Evolutionary conservation across 2,797 vertebrate species (phyloP).

Genomic region (Typhlichthys subterraneus): DNA sequence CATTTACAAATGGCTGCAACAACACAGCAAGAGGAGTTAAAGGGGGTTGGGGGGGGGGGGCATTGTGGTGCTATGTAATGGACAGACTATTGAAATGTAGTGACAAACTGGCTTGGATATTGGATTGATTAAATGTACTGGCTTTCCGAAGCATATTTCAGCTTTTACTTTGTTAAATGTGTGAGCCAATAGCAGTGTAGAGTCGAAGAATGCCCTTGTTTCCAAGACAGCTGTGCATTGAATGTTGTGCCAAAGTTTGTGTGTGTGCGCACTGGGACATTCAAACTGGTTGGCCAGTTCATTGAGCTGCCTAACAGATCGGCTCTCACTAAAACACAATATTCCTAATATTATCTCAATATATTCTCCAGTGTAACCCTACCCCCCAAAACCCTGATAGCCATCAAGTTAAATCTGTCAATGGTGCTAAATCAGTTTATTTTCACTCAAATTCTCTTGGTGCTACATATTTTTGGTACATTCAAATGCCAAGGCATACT

Average conservation of each 20-base stretch:
- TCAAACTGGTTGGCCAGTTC: slow-evolving; percentile 55
- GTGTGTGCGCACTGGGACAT: slow-evolving; percentile 18
- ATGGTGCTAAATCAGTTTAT: slow-evolving; percentile 26
- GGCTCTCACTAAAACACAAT: slow-evolving; percentile 20
- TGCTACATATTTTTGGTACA: slow-evolving; percentile 44
- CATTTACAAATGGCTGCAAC: slow-evolving; percentile 50
- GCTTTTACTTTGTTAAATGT: slow-evolving; percentile 40
- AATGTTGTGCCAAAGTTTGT: slow-evolving; percentile 27
- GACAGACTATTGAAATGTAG: slow-evolving; percentile 54
- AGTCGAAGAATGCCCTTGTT: slow-evolving; percentile 30
- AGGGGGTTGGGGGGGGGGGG: slow-evolving; percentile 23
- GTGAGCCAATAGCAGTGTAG: slow-evolving; percentile 37
- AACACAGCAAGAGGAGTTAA: slow-evolving; percentile 49
- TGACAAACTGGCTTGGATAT: slow-evolving; percentile 29
- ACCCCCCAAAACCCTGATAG: slow-evolving; percentile 40
- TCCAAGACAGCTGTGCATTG: slow-evolving; percentile 40
- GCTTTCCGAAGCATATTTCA: slow-evolving; percentile 24
- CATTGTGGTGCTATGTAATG: slow-evolving; percentile 34
- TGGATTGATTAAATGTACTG: slow-evolving; percentile 32
- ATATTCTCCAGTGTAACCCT: slow-evolving; percentile 25
- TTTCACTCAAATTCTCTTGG: slow-evolving; percentile 17
- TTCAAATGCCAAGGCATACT: slow-evolving; percentile 33
- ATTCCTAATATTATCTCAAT: slow-evolving; percentile 33
- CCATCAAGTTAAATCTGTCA: slow-evolving; percentile 21
- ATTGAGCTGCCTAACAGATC: slow-evolving; percentile 55